Evolutionary conservation across 2,888 invertebrate genomes (phyloP).

Genomic region (Gandaritis pyraliata): DNA sequence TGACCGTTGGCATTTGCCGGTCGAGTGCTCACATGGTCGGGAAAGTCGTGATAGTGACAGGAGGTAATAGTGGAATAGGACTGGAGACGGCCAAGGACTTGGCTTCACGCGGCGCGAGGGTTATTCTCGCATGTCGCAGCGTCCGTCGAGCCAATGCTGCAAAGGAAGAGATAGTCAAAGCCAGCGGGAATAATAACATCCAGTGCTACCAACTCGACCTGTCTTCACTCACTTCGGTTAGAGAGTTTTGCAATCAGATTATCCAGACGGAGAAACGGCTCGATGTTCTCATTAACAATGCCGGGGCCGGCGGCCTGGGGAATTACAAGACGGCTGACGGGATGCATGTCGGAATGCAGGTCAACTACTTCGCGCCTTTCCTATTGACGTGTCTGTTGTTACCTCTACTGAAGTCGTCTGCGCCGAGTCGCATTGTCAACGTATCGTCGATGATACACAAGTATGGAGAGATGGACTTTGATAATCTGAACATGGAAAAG

Average conservation of each 20-base stretch:
- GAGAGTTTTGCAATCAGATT: conserved; percentile 84
- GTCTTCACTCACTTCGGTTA: conserved; percentile 75
- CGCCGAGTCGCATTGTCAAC: conserved; percentile 86
- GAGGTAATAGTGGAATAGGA: conserved; percentile 81
- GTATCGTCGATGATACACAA: conserved; percentile 85
- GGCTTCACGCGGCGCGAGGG: conserved; percentile 77
- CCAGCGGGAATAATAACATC: conserved; percentile 68
- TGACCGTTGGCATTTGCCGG: conserved; percentile 70
- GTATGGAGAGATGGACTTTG: conserved; percentile 73
- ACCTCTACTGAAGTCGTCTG: conserved; percentile 81
- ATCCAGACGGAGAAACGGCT: conserved; percentile 75
- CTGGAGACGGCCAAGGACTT: conserved; percentile 81
- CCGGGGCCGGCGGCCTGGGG: conserved; percentile 79
- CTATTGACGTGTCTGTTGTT: conserved; percentile 87
- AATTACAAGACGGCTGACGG: conserved; percentile 86
- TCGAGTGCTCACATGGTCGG: conserved; percentile 77
- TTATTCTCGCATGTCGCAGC: conserved; percentile 81
- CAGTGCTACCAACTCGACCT: conserved; percentile 71
- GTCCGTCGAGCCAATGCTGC: conserved; percentile 67
- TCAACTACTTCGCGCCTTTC: conserved; percentile 89
- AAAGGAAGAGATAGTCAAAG: conserved; percentile 66
- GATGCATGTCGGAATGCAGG: conserved; percentile 87
- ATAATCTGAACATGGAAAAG: conserved; percentile 79
- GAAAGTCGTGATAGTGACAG: conserved; percentile 76
- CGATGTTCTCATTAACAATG: conserved; percentile 86